Evolutionary conservation across 2,113 vertebrate genomes (phyloP).

Genomic region (Gopherus evgoodei): DNA sequence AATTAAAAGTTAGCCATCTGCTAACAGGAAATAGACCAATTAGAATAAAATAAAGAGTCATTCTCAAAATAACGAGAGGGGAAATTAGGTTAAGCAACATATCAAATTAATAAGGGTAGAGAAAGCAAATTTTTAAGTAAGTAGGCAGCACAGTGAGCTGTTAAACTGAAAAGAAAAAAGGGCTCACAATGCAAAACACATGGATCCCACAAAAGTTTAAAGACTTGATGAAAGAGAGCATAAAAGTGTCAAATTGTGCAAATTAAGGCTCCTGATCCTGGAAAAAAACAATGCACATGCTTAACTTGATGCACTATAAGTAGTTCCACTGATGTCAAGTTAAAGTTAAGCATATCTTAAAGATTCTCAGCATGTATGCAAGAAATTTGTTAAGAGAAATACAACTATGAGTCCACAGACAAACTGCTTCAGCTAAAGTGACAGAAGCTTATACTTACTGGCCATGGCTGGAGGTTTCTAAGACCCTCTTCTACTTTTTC

Average conservation of each 20-base stretch:
- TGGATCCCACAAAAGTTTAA: not conserved
- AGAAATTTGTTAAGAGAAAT: not conserved
- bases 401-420: not conserved
- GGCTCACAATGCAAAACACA: not conserved
- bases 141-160: not conserved
- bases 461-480: conserved; percentile 83
- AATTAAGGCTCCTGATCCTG: not conserved
- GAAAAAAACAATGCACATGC: not conserved
- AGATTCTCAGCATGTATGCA: not conserved
- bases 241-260: not conserved
- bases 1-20: conserved; percentile 13
- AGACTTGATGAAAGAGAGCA: not conserved
- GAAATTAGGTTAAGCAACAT: conserved; percentile 43
- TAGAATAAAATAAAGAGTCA: not conserved
- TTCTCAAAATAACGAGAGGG: not conserved
- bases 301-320: not conserved
- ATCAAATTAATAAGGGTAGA: not conserved
- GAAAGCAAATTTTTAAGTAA: not conserved
- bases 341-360: not conserved
- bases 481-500: conserved; percentile 93
- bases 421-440: not conserved
- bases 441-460: conserved; percentile 78
- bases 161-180: conserved; percentile 38
- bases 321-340: not conserved
- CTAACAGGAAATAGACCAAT: not conserved